These are phyloP conservation scores for Saxidomus purpurata DNA, from an alignment of 1,140 invertebrate genomes.

Conservation along the genomic window DNA sequence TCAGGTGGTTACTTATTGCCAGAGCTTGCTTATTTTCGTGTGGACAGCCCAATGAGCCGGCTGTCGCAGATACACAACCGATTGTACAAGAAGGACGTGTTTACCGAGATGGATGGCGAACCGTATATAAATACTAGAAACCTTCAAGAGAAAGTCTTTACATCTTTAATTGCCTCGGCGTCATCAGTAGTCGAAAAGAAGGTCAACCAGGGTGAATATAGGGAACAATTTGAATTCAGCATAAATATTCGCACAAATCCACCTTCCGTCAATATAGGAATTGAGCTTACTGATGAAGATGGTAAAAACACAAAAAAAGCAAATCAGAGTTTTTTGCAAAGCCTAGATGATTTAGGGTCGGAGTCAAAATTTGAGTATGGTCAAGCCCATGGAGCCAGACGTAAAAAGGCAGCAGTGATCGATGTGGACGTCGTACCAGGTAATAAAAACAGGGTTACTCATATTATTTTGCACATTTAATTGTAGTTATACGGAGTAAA, in stretches of 20 bases:
- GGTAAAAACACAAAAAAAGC: too few species aligned
- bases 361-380: too few species aligned
- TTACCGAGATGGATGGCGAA: neutral
- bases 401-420: neutral
- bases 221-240: neutral
- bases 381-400: too few species aligned
- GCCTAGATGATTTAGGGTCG: too few species aligned
- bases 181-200: neutral
- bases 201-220: neutral
- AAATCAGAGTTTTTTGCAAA: too few species aligned
- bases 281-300: neutral
- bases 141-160: slow-evolving; percentile 35
- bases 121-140: neutral
- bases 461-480: too few species aligned
- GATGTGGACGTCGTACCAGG: slow-evolving; percentile 54
- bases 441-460: too few species aligned
- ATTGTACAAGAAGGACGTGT: slow-evolving; percentile 5
- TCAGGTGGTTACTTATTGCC: neutral
- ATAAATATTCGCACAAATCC: slow-evolving; percentile 15
- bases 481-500: too few species aligned
- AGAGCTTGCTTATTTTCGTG: slow-evolving; percentile 2
- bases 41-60: neutral
- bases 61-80: neutral
- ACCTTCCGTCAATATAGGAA: slow-evolving; percentile 35
- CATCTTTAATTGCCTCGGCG: slow-evolving; percentile 25